Evolutionary conservation across 1,140 invertebrate species (phyloP).

Genomic region (Lycorma delicatula): DNA sequence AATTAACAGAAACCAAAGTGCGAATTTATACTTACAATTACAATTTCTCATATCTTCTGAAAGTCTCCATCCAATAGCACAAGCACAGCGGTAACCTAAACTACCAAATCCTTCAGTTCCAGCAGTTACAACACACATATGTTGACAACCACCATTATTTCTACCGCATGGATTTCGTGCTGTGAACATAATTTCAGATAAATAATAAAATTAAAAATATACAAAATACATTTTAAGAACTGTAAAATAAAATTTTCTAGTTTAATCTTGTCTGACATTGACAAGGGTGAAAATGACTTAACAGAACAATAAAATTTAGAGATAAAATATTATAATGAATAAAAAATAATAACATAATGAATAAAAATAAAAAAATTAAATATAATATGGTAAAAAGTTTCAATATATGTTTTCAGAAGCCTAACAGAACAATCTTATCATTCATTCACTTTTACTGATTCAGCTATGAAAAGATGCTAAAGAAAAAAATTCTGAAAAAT

Average conservation of each 20-base stretch:
- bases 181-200: conserved; percentile 30
- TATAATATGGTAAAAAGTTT: too few species aligned
- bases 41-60: conserved; percentile 72
- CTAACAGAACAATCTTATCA: too few species aligned
- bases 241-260: conserved; percentile 5
- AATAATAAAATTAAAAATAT: neutral
- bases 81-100: conserved; percentile 87
- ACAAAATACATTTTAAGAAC: neutral
- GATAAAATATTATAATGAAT: too few species aligned
- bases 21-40: conserved; percentile 47
- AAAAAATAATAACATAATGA: too few species aligned
- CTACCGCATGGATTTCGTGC: conserved; percentile 81
- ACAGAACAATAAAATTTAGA: too few species aligned
- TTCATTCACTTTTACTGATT: too few species aligned
- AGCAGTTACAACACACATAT: conserved; percentile 90
- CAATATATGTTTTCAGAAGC: too few species aligned
- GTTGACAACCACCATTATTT: conserved; percentile 86
- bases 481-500: too few species aligned
- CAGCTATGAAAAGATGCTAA: too few species aligned
- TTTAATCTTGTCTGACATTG: too few species aligned
- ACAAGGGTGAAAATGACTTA: neutral
- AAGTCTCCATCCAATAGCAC: conserved; percentile 80
- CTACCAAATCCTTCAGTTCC: conserved; percentile 60
- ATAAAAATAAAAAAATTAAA: too few species aligned
- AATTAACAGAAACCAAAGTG: conserved; percentile 3